Evolutionary conservation across 2,888 invertebrate genomes (phyloP), one percentile per base, ranked within the genome.

Genomic region (Ashinkailepas kermadecensis): DNA sequence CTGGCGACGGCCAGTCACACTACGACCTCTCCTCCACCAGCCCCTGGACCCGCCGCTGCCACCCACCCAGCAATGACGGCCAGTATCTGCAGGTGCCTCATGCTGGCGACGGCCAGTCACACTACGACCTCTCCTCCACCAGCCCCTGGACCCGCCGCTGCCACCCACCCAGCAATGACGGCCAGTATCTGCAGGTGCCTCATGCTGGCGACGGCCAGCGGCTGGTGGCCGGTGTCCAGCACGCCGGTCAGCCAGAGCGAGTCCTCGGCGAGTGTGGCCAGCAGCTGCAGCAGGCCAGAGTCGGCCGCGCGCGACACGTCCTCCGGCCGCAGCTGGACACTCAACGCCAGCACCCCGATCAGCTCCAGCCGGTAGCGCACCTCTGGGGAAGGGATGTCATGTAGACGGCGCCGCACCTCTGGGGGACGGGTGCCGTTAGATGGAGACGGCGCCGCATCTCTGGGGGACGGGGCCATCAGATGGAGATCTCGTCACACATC

Each of bases 251-350:
- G 74, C 74, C 74, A 74, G 10, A 74, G 56, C 10, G 23, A 85
- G 56, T 85, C 82, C 58, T 85, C 86, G 81, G 87, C 87, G 82
- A 89, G 86, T 59, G 86, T 85, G 83, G 87, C 87, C 67, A 91
- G 86, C 21, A 89, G 86, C 0, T 88, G 87, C 65, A 90, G 86
- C 62, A 91, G 86, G 70, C 90, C 89, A 85, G 89, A 89, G 23
- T 89, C 89, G 15, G 91, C 89, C 0, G 90, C 89, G 70, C 91
- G 87, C 18, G 88, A 88, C 65, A 91, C 87, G 86, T 91, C 91
- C 81, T 88, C 88, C 0, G 90, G 88, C 83, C 89, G 87, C 85
- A 90, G 91, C 83, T 88, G 88, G 15, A 89, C 88, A 85, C 90
- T 91, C 83, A 91, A 86, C 9, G 90, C 89, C 86, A 90, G 90